Evolutionary conservation across 1,140 invertebrate species (phyloP), one percentile per base, ranked within the genome.

Genomic region (Drosophila willistoni): DNA sequence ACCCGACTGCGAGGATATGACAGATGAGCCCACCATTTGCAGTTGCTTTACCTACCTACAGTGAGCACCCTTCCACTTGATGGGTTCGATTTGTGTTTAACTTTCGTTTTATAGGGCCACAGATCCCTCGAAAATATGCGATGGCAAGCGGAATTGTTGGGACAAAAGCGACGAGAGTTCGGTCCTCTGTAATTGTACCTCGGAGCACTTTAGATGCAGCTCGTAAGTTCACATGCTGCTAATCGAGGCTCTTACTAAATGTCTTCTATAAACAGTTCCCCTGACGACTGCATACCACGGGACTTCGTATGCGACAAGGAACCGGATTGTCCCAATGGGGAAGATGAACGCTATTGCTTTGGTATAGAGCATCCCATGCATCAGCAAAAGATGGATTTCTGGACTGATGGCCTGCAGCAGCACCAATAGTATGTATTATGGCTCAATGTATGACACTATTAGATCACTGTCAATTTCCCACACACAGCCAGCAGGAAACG

Each of bases 81-180:
- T 36, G 34, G 34, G 10, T 36, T 36, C 34, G 34, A 36, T 36
- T 10, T 36, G 34, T 9, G 34, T 47, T n/a, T 70, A 7, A 4
- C 10, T 44, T 22, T n/a, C 19, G n/a, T 56, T n/a, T 68, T 61
- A 12, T 17, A 92, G 91, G 57, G 90, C 95, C 12, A 95, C 95
- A 0, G 91, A 93, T 71, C 95, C 95, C 7, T 92, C 93, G 4
- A 94, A 94, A 64, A 92, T 97, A 33, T 98, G 97, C 90, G 96
- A 98, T 91, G 96, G 96, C 7, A 93, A 95, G 5, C 92, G 95
- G 25, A 95, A 98, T 87, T 98, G 97, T 85, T 93, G 93, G 51
- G 97, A 98, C 86, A 95, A 95, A 79, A 94, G 94, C 33, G 97
- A 98, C 90, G 97, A 98, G 91, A 93, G 94, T 67, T 94, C 94